These are phyloP conservation scores for Eulemur rufifrons DNA, from an alignment of 2,113 vertebrate genomes.

Conservation along the genomic window DNA sequence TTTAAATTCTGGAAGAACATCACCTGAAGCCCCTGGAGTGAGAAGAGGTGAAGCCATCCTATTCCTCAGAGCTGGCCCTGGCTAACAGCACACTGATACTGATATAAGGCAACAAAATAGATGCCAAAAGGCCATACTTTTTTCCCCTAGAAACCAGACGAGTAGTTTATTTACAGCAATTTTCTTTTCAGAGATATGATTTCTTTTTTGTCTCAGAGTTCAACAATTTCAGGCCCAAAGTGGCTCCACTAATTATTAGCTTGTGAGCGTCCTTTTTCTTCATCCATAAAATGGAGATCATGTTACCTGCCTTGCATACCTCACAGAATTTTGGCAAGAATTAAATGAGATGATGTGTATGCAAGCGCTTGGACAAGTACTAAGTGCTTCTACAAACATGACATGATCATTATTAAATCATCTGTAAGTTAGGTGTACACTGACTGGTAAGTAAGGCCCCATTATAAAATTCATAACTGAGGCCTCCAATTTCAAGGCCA, in stretches of 20 bases:
- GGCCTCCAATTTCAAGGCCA: neutral
- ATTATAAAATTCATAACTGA: slow-evolving; percentile 21
- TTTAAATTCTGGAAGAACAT: neutral
- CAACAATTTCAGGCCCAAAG: neutral
- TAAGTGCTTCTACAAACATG: neutral
- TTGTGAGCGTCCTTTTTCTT: neutral
- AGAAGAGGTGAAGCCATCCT: rapidly evolving
- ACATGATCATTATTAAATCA: neutral
- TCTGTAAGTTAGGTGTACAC: neutral
- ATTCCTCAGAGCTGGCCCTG: neutral
- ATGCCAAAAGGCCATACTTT: neutral
- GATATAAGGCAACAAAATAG: neutral
- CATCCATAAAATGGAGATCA: neutral
- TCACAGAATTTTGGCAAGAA: neutral
- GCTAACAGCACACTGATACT: neutral
- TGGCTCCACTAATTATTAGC: neutral
- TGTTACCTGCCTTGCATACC: neutral
- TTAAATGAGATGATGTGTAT: neutral
- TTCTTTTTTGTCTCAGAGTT: neutral
- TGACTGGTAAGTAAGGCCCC: neutral
- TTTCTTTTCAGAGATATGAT: slow-evolving; percentile 5
- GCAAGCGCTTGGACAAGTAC: neutral
- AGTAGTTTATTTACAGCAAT: neutral
- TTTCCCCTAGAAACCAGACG: neutral
- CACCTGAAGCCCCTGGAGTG: neutral